Evolutionary conservation across 2,888 invertebrate species (phyloP).

Genomic region (Marronus borbonicus): DNA sequence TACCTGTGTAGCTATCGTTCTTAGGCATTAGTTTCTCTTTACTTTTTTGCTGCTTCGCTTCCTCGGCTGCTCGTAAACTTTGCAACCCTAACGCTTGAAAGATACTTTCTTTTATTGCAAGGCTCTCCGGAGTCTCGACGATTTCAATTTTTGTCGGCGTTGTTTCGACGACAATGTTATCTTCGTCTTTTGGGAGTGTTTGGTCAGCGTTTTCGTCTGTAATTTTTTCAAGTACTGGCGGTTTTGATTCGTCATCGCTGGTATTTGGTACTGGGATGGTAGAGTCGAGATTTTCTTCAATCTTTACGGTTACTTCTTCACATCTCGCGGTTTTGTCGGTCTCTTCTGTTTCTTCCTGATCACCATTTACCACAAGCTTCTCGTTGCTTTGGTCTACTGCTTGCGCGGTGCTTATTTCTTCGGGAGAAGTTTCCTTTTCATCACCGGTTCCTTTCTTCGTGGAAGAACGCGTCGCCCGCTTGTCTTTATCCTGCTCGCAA

Average conservation of each 20-base stretch:
- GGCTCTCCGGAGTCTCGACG: constrained; percentile 55
- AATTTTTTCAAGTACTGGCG: constrained; percentile 30
- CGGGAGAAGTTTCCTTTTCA: constrained; percentile 37
- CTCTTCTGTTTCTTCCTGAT: constrained; percentile 45
- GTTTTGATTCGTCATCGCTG: background rate
- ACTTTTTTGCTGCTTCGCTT: constrained; percentile 73
- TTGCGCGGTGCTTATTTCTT: constrained; percentile 30
- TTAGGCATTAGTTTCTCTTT: constrained; percentile 68
- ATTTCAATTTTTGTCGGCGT: constrained; percentile 50
- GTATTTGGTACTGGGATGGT: background rate
- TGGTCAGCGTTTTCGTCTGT: constrained; percentile 31
- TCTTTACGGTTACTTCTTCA: constrained; percentile 33
- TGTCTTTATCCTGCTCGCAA: constrained; percentile 56
- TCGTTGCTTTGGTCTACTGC: constrained; percentile 49
- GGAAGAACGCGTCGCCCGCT: constrained; percentile 58
- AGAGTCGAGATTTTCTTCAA: constrained; percentile 23
- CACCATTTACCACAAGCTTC: constrained; percentile 53
- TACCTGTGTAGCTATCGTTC: constrained; percentile 79
- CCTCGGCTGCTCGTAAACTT: constrained; percentile 82
- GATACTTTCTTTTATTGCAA: constrained; percentile 78
- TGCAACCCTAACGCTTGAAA: constrained; percentile 82
- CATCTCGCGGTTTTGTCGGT: constrained; percentile 46
- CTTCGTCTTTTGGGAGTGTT: background rate
- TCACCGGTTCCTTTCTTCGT: constrained; percentile 53
- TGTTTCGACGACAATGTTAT: background rate